Evolutionary conservation across 2,888 invertebrate species (phyloP).

Genomic region (Micropterix aruncella): DNA sequence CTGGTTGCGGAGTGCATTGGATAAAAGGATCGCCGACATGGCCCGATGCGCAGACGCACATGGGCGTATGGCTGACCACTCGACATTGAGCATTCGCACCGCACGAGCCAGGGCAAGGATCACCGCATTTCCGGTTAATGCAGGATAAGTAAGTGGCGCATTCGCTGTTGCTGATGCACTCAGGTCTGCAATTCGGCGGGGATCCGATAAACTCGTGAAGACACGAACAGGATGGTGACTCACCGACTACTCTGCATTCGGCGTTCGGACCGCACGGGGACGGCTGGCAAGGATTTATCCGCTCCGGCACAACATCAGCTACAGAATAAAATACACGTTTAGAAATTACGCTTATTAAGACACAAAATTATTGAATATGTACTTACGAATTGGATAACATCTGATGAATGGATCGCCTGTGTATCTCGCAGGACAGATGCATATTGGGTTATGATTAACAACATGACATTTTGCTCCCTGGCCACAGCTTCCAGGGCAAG

Average conservation of each 20-base stretch:
- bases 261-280: conserved; percentile 67
- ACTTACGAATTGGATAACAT: conserved; percentile 39
- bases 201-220: conserved; percentile 49
- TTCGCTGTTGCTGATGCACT: conserved; percentile 60
- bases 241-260: conserved; percentile 41
- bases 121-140: conserved; percentile 56
- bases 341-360: conserved; percentile 3
- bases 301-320: conserved; percentile 19
- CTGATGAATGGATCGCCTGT: conserved; percentile 56
- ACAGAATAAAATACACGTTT: neutral
- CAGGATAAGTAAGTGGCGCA: conserved; percentile 52
- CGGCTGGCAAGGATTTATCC: conserved; percentile 51
- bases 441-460: conserved; percentile 62
- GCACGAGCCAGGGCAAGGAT: conserved; percentile 60
- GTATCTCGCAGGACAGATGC: conserved; percentile 47
- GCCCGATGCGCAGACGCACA: conserved; percentile 56
- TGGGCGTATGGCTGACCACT: conserved; percentile 64
- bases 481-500: conserved; percentile 70
- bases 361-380: conserved; percentile 9
- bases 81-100: conserved; percentile 58
- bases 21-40: conserved; percentile 51
- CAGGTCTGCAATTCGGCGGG: conserved; percentile 59
- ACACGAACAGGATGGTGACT: conserved; percentile 58
- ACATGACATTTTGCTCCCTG: conserved; percentile 58
- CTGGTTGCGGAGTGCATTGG: conserved; percentile 34